Evolutionary conservation across 2,113 vertebrate species (phyloP), one percentile per base, ranked within the genome.

Genomic region (Microcebus ravelobensis): DNA sequence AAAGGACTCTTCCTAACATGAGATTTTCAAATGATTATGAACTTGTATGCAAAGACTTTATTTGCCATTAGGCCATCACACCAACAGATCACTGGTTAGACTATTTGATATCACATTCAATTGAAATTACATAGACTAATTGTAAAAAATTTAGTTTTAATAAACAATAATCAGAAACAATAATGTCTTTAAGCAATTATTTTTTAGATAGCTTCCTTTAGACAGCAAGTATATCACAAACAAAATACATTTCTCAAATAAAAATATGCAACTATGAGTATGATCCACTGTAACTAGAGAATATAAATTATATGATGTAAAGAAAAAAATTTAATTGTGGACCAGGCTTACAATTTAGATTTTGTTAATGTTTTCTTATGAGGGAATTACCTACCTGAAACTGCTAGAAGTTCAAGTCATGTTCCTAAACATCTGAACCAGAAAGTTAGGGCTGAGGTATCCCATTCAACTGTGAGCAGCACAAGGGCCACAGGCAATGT

Each of bases 1-100:
- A 99, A 98, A 99, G 98, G 98, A 99, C 98, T 98, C 98, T 96
- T 96, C 94, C 95, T 98, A 98, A 97, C 17, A n/a, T 3, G 82
- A 59, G 29, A 59, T 25, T 97, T 97, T 96, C 52, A 96, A 96
- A 77, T 91, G n/a, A 88, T 92, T 94, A 71, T 87, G 90, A 97
- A 97, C 13, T 93, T 96, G 73, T 79, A 83, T 79, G 83, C 13
- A 89, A 95, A 96, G 86, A 97, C 77, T 95, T n/a, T 97, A 98
- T 98, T 98, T 98, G 97, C 96, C 97, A 98, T 98, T 98, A 95
- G 90, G 87, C 91, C 97, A 96, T 94, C 97, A 95, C 90, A 96
- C 63, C 97, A 98, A 97, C 93, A 96, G 74, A 98, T 95, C 96
- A 97, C 96, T 98, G 96, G 97, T 90, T 95, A 94, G 63, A 96